phyloP scores from a whole-genome alignment of 2,113 vertebrate species.

The Natator depressus region DNA sequence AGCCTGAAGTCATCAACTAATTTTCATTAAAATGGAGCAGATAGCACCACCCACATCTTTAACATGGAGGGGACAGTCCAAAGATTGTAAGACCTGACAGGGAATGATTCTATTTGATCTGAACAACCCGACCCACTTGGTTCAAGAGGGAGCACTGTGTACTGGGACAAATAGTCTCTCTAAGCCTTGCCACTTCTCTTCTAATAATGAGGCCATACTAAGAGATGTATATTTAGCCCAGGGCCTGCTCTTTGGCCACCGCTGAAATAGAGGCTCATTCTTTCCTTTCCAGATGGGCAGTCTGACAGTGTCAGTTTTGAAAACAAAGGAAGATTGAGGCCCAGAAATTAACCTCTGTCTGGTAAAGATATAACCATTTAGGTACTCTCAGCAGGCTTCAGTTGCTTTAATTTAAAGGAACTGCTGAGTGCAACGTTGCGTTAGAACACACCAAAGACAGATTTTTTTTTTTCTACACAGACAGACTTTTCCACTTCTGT shows the following conservation, averaged over 20 bases:
- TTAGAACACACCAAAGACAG: slow-evolving; percentile 12
- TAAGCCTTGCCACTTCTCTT: background rate
- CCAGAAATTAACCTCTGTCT: background rate
- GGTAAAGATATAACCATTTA: background rate
- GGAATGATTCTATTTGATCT: background rate
- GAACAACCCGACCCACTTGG: fast-evolving
- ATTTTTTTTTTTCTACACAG: background rate
- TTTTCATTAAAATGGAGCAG: background rate
- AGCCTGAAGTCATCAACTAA: background rate
- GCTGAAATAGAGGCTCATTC: background rate
- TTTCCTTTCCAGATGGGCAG: background rate
- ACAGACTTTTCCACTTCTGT: background rate
- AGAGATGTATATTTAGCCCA: background rate
- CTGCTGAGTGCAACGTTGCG: background rate
- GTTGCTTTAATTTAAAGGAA: background rate
- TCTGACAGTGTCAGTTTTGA: background rate
- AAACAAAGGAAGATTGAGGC: background rate
- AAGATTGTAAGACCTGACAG: background rate
- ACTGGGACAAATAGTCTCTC: background rate
- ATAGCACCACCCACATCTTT: fast-evolving
- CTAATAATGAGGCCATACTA: background rate
- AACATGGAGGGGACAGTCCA: background rate
- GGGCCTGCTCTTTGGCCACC: background rate
- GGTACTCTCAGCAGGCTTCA: background rate
- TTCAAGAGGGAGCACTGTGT: background rate